Base-by-base conservation (phyloP, 2,888 invertebrate species). In the Dendrolimus pini region DNA sequence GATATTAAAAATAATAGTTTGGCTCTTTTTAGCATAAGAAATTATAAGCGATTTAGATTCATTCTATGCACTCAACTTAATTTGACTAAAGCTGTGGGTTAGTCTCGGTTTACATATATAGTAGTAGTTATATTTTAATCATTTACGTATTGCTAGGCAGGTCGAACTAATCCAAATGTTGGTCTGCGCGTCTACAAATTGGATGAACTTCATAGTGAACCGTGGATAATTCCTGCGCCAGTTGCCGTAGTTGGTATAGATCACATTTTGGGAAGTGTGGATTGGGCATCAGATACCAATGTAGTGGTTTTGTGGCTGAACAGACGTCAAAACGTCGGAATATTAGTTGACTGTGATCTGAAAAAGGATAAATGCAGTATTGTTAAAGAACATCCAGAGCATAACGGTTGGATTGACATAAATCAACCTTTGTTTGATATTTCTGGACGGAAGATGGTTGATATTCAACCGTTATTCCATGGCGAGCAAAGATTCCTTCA, bases 221-320 rank as follows among this genome's bases (percentile, higher is more conserved):
- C 89, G 0, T 83, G 85, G 67, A 77, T 67, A 1, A 85, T 93
- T 12, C 84, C 83, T 12, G 93, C 93, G 0, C 93, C 93, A 0
- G 82, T 89, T 0, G 85, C 90, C 14, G 79, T 92, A 3, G 91
- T 93, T 0, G 87, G 92, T 8, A 57, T 87, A 0, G 95, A 96
- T 70, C 92, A 94, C 68, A 92, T 96, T 56, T 77, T 96, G 12
- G 94, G 92, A 58, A 91, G 92, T 61, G 95, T 97, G 0, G 91
- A 90, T 42, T 98, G 98, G 98, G 92, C 94, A 13, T 93, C 93
- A 41, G 91, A 93, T 57, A 82, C 92, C 0, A 92, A 93, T 41
- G 76, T 98, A 0, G 83, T 94, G 1, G 94, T 95, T 0, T 92
- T 95, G 7, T 97, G 97, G 95, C 89, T 96, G 58, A 98, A 98